Base-by-base conservation (phyloP, 2,113 vertebrate genomes). In the Lucifuga dentata region DNA sequence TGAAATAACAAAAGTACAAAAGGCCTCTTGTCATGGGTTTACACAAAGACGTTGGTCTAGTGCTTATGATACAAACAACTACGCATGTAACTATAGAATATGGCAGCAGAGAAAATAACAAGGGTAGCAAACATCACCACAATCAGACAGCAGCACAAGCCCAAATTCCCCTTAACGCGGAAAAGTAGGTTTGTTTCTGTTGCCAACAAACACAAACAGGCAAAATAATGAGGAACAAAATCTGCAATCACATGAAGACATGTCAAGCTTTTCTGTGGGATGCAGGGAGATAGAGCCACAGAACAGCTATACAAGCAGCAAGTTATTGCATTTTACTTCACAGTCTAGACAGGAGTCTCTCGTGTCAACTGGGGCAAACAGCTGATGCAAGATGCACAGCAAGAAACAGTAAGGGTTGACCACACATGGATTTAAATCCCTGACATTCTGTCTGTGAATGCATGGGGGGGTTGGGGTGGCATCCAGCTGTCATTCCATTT, bases 21-120 rank as follows among this genome's bases (percentile, higher is more conserved):
- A 70, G 79, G 56, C 45, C 5, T 68, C 20, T 72, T 80, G 78
- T 86, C 74, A 41, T 48, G 46, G 50, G 68, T 69, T 21, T 32
- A 84, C 68, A 84, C 70, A 74, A 53, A 68, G 78, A 63, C 24
- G 11, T 43, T 32, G 72, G 32, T 73, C 69, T 51, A 44, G 67
- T 75, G 78, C 55, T 76, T 78, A 61, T 74, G 73, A 74, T 88
- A 68, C 70, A 86, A 88, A 88, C 79, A 82, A 78, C 59, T 26
- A 2, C 20, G 72, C n/a, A 19, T 65, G 60, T 62, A 56, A 71
- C 33, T 44, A 23, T 24, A 55, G 44, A 70, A 68, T 48, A 68
- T 1, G 29, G 51, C 55, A 44, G 66, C 60, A 33, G 51, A 26
- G 45, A 73, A 69, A 76, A 81, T 55, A 83, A 74, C 73, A 79